phyloP scores from a whole-genome alignment of 2,113 vertebrate genomes.

The Mirza zaza region DNA sequence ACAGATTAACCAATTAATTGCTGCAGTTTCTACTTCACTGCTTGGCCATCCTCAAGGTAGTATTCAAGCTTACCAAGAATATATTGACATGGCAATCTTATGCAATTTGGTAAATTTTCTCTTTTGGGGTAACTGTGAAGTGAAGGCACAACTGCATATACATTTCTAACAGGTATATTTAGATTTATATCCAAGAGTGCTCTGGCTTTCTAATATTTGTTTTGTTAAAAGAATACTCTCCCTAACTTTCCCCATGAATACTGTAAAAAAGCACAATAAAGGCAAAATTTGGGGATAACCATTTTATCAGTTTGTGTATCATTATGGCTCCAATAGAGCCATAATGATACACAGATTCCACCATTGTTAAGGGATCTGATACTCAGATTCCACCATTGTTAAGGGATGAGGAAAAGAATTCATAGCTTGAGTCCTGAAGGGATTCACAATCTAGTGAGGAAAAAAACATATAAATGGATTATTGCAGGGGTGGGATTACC shows the following conservation, averaged over 20 bases:
- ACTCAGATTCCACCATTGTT: background rate
- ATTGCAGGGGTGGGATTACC: background rate
- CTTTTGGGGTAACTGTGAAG: background rate
- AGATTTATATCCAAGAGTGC: background rate
- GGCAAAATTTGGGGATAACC: background rate
- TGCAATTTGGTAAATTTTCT: background rate
- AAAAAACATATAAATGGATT: background rate
- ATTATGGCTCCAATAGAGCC: background rate
- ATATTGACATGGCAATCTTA: background rate
- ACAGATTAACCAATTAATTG: conserved; percentile 47
- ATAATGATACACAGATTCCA: background rate
- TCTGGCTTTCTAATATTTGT: background rate
- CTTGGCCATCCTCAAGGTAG: background rate
- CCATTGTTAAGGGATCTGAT: background rate
- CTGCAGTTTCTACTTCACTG: conserved; percentile 51
- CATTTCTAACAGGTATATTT: background rate
- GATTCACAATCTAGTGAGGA: background rate
- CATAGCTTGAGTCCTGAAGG: background rate
- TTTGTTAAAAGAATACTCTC: background rate
- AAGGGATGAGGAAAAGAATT: background rate
- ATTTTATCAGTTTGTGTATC: background rate
- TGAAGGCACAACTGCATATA: background rate
- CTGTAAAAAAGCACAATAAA: background rate
- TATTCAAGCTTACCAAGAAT: background rate
- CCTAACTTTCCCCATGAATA: background rate